Evolutionary conservation across 2,797 vertebrate species (phyloP).

Genomic region (Naso thynnoides): DNA sequence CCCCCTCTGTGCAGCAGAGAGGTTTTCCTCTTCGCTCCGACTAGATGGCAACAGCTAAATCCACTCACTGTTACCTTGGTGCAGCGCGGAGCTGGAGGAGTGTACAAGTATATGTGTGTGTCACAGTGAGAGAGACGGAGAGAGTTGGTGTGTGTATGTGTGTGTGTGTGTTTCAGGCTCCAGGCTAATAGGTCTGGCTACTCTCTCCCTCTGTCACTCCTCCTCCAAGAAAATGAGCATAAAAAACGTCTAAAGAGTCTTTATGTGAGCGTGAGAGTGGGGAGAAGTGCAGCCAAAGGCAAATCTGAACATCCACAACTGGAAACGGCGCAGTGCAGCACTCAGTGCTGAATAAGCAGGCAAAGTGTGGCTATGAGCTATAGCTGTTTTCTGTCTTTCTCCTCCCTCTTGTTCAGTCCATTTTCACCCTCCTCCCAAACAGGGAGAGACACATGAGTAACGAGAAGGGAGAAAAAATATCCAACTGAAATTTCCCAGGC

Average conservation of each 20-base stretch:
- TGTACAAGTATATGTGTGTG: constrained; percentile 55
- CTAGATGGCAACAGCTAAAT: constrained; percentile 70
- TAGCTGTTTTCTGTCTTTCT: constrained; percentile 71
- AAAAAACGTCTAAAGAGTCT: constrained; percentile 75
- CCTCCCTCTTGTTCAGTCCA: constrained; percentile 67
- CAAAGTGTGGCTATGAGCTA: constrained; percentile 77
- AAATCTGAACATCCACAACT: constrained; percentile 75
- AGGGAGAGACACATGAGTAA: constrained; percentile 62
- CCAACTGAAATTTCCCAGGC: constrained; percentile 74
- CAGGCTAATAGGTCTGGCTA: constrained; percentile 66
- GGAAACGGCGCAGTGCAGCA: constrained; percentile 75
- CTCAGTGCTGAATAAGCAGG: constrained; percentile 69
- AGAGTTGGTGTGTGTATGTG: constrained; percentile 36
- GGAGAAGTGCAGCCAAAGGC: constrained; percentile 68
- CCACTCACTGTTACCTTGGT: constrained; percentile 73
- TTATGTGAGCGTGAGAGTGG: constrained; percentile 64
- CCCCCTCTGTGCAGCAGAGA: constrained; percentile 57
- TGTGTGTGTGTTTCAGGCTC: constrained; percentile 63
- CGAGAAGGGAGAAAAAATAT: constrained; percentile 50
- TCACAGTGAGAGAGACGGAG: constrained; percentile 15
- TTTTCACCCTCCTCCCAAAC: constrained; percentile 72
- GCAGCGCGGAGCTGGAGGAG: constrained; percentile 62
- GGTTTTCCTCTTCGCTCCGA: constrained; percentile 52
- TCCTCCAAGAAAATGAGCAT: constrained; percentile 72
- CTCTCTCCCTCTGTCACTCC: constrained; percentile 60